Percentiles rank a stretch among this genome's conserved stretches.
phyloP scores from a whole-genome alignment of 2,888 invertebrate genomes.

The Prosapia bicincta region DNA sequence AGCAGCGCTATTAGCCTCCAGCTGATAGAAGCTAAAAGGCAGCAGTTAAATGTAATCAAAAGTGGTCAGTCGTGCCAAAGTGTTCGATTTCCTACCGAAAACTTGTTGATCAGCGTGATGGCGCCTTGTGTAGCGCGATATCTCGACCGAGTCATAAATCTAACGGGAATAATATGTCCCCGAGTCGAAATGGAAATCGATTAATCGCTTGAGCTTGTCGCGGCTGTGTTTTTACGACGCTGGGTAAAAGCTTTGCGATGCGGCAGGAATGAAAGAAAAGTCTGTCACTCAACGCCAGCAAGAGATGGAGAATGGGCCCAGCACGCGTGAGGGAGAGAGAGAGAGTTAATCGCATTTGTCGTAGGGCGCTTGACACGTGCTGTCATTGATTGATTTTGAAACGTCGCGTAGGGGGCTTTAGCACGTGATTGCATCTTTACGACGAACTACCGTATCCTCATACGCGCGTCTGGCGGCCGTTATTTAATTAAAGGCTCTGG shows the following conservation, averaged over 20 bases:
- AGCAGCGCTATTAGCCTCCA: background rate
- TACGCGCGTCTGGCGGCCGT: background rate
- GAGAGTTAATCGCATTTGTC: conserved; percentile 1
- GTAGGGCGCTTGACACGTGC: background rate
- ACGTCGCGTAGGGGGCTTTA: background rate
- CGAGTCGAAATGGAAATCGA: conserved; percentile 23
- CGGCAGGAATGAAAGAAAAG: conserved; percentile 17
- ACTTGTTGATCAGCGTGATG: background rate
- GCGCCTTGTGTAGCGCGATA: background rate
- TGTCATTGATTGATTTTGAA: conserved; percentile 7
- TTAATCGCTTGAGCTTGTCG: conserved; percentile 23
- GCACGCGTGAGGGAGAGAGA: background rate
- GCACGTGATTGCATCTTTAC: background rate
- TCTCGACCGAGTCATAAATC: background rate
- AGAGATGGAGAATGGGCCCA: background rate
- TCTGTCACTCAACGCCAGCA: conserved; percentile 11
- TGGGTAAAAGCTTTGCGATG: conserved; percentile 15
- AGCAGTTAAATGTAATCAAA: background rate
- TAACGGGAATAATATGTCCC: background rate
- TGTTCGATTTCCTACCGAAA: background rate
- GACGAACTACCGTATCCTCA: background rate
- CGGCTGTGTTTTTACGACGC: conserved; percentile 7
- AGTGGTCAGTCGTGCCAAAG: background rate
- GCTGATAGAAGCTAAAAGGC: background rate
- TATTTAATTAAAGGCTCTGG: too few relatives aligned